phyloP scores from a whole-genome alignment of 2,113 vertebrate species.

The Emydura subglobosa region DNA sequence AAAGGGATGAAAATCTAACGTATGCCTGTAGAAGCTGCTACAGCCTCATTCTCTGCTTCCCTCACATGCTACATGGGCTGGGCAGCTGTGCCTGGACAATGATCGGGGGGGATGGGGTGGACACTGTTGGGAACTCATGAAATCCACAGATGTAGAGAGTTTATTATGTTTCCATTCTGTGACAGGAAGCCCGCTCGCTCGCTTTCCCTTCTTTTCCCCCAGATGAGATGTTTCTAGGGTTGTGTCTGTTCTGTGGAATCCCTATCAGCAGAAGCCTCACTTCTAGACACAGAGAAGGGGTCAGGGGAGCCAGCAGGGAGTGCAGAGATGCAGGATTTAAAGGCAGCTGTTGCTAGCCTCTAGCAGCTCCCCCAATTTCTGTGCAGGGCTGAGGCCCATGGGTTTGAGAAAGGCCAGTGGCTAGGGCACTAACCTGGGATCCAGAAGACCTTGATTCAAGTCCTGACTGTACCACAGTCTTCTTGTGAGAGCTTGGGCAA shows the following conservation, averaged over 20 bases:
- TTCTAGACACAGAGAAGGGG: too few species aligned
- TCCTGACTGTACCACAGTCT: not conserved
- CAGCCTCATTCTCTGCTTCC: not conserved
- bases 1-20: accelerated
- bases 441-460: not conserved
- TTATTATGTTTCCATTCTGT: not conserved
- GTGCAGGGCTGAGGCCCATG: not conserved
- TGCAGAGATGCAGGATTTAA: not conserved
- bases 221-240: not conserved
- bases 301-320: not conserved
- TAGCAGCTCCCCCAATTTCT: not conserved
- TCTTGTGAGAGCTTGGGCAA: not conserved
- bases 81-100: not conserved
- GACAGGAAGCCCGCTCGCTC: not conserved
- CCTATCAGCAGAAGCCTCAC: not conserved
- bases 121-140: not conserved
- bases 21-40: not conserved
- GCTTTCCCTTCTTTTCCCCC: not conserved
- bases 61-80: not conserved
- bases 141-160: not conserved
- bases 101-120: not conserved
- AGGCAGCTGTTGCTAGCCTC: not conserved
- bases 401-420: not conserved
- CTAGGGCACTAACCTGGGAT: not conserved
- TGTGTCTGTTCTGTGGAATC: not conserved